phyloP scores from a whole-genome alignment of 1,140 invertebrate genomes.

The Drosophila guanche region DNA sequence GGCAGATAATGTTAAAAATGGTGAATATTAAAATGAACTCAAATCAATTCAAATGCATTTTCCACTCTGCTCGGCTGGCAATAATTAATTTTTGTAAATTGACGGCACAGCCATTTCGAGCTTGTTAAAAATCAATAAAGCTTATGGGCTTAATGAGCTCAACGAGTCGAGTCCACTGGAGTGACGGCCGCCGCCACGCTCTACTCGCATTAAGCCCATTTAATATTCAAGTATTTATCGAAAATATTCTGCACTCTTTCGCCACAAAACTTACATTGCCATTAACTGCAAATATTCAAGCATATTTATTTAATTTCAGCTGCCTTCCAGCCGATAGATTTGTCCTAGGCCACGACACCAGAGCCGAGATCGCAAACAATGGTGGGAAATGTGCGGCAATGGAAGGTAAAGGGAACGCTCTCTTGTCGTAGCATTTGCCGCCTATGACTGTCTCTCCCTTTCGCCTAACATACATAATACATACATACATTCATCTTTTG shows the following conservation, averaged over 20 bases:
- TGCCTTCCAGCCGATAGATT: constrained; percentile 19
- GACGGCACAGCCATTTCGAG: constrained; percentile 31
- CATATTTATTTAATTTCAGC: constrained; percentile 47
- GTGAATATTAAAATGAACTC: constrained; percentile 39
- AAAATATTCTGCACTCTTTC: constrained; percentile 16
- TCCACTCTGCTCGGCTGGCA: constrained; percentile 26
- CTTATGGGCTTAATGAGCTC: constrained; percentile 61
- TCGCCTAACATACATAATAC: no score
- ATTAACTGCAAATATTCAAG: constrained; percentile 38
- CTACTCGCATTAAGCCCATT: constrained; percentile 48
- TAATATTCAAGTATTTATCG: constrained; percentile 55
- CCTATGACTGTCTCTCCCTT: no score
- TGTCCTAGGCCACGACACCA: constrained; percentile 18
- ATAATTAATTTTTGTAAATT: constrained; percentile 64
- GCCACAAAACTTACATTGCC: constrained; percentile 6
- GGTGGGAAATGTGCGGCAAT: neutral
- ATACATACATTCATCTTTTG: no score
- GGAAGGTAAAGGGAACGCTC: no score
- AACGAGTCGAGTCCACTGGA: constrained; percentile 14
- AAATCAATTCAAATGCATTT: constrained; percentile 56
- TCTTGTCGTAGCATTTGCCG: no score
- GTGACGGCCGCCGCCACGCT: neutral
- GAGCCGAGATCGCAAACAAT: constrained; percentile 22
- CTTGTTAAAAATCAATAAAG: constrained; percentile 70
- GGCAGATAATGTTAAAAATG: constrained; percentile 18